A percentile compares a stretch with the other conserved stretches of the same genome.
These are phyloP conservation scores for Paedocypris sp. DNA, from an alignment of 2,113 vertebrate genomes.

Conservation along the genomic window DNA sequence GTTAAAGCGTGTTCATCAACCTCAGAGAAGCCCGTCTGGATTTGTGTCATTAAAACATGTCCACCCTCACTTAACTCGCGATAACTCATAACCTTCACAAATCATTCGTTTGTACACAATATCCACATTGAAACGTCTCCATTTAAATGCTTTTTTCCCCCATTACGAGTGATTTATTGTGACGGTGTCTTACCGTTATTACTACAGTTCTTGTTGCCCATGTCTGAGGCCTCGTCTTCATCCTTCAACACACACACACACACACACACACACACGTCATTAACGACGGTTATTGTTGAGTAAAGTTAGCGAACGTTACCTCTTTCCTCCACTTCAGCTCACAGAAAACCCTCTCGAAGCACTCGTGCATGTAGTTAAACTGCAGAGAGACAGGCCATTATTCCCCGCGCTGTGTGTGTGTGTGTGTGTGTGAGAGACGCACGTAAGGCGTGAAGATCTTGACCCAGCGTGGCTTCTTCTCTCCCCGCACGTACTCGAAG, in stretches of 20 bases:
- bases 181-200: constrained; percentile 62
- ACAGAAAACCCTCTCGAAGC: constrained; percentile 95
- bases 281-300: constrained; percentile 28
- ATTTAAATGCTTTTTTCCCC: too few relatives aligned
- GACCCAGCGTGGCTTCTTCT: constrained; percentile 96
- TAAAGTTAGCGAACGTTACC: constrained; percentile 61
- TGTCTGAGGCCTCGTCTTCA: constrained; percentile 72
- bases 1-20: too few relatives aligned
- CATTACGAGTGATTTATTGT: too few relatives aligned
- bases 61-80: too few relatives aligned
- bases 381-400: constrained; percentile 36
- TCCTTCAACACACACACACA: constrained; percentile 47
- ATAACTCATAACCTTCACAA: too few relatives aligned
- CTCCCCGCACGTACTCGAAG: constrained; percentile 85
- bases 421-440: constrained; percentile 45
- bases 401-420: not conserved
- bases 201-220: constrained; percentile 77
- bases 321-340: constrained; percentile 97
- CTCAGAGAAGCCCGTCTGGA: too few relatives aligned
- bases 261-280: constrained; percentile 7
- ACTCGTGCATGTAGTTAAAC: constrained; percentile 99
- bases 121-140: too few relatives aligned
- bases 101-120: too few relatives aligned
- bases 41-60: too few relatives aligned
- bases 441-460: constrained; percentile 78